Evolutionary conservation across 2,113 vertebrate genomes (phyloP).

Genomic region (Psilopogon haemacephalus): DNA sequence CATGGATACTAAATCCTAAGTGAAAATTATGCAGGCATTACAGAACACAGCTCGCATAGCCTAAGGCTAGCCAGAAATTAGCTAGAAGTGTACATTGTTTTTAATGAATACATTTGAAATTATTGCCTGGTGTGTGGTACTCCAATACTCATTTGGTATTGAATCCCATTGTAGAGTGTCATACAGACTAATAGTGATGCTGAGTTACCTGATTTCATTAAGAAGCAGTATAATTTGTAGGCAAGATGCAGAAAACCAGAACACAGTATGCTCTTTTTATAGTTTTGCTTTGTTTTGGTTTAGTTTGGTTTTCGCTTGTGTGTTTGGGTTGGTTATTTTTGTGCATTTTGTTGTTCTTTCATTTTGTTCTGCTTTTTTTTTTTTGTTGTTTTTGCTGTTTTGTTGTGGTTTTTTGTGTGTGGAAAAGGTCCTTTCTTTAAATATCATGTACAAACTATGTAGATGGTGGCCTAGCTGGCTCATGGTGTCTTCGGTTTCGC

Average conservation of each 20-base stretch:
- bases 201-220: slow-evolving; percentile 27
- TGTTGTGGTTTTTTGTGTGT: neutral
- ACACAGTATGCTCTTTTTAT: slow-evolving; percentile 20
- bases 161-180: slow-evolving; percentile 7
- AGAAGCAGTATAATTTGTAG: slow-evolving; percentile 59
- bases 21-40: neutral
- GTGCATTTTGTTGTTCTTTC: neutral
- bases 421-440: slow-evolving; percentile 61
- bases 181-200: slow-evolving; percentile 2
- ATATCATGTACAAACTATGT: slow-evolving; percentile 68
- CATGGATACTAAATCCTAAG: slow-evolving; percentile 1
- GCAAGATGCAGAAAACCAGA: slow-evolving; percentile 59
- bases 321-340: no score
- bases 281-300: no score
- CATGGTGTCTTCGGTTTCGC: slow-evolving; percentile 90
- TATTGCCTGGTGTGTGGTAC: neutral
- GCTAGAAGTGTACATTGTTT: slow-evolving; percentile 25
- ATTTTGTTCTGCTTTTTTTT: no score
- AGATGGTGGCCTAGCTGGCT: slow-evolving; percentile 43
- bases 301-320: neutral
- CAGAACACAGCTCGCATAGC: neutral
- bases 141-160: slow-evolving; percentile 10
- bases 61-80: slow-evolving; percentile 30
- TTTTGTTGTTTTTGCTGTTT: neutral
- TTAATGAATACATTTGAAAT: neutral